A percentile compares a stretch with the other conserved stretches of the same genome.
Evolutionary conservation across 2,888 invertebrate genomes (phyloP).

Genomic region (Aphidoletes aphidimyza): DNA sequence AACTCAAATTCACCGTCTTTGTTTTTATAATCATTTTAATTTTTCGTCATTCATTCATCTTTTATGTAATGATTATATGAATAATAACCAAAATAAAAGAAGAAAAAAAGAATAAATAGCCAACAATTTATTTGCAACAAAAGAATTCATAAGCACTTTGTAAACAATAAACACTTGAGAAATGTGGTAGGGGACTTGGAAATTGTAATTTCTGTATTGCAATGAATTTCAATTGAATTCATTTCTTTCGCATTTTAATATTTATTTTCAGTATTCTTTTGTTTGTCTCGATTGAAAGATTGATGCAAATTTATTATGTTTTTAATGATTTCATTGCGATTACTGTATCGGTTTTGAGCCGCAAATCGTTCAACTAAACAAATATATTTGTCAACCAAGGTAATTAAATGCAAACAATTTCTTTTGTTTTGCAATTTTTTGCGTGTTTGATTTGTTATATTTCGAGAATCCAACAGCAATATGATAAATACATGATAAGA

Average conservation of each 20-base stretch:
- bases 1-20: background rate
- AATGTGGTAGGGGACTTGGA: background rate
- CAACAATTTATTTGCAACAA: no score
- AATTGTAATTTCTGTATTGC: no score
- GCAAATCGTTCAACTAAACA: background rate
- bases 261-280: no score
- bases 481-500: no score
- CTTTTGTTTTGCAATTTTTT: background rate
- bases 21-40: background rate
- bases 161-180: slow-evolving; percentile 19
- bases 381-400: background rate
- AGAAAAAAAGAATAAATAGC: no score
- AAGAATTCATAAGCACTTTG: background rate
- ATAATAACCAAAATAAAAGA: background rate
- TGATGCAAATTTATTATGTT: no score
- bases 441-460: background rate
- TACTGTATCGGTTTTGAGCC: no score
- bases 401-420: slow-evolving; percentile 23
- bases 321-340: no score
- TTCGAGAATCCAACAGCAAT: background rate
- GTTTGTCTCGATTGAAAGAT: no score
- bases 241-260: background rate
- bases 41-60: background rate
- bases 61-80: background rate
- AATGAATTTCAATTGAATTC: background rate